Evolutionary conservation across 1,140 invertebrate genomes (phyloP), one percentile per base, ranked within the genome.

Genomic region (Pemphigus obesinymphae): DNA sequence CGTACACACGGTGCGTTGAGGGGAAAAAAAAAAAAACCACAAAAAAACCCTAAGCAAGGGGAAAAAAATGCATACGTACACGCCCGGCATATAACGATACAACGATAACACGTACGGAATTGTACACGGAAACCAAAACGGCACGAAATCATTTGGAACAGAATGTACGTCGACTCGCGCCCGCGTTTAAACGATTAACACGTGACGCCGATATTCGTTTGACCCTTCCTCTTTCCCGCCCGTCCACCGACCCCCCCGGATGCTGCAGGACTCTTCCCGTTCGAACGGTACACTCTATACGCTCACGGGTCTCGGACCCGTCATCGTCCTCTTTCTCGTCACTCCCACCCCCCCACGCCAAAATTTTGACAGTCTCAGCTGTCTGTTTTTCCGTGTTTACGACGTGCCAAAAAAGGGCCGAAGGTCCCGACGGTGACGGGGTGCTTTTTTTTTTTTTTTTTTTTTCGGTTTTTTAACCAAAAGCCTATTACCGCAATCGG

Each of bases 121-220:
- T n/a, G n/a, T 15, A 61, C 55, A 61, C 23, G 26, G 6, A 61
- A 15, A 34, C 37, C 13, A 50, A 11, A 45, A 72, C 43, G 68
- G 34, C 43, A 40, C 34, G 34, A 70, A 70, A 70, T 70, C 20
- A n/a, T n/a, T 13, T 23, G 29, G 26, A 53, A 45, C 29, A 75
- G 53, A 75, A 75, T 53, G 8, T 34, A 76, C n/a, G 23, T 31
- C 50, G 11, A 34, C 34, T 43, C 10, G 75, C 29, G 61, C 37
- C 4, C 8, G 72, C 75, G 75, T 80, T 80, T 80, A 80, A 80
- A 80, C 31, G 76, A 61, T 80, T 63, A 80, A 80, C 76, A 80
- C 76, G 76, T 80, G 76, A 78, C 75, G 75, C 31, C n/a, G 34
- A 1, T n/a, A 48, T 78, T 61, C 37, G 8, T 26, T 78, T 43